These are phyloP conservation scores for Polyploca ridens DNA, from an alignment of 2,888 invertebrate genomes.

Conservation along the genomic window DNA sequence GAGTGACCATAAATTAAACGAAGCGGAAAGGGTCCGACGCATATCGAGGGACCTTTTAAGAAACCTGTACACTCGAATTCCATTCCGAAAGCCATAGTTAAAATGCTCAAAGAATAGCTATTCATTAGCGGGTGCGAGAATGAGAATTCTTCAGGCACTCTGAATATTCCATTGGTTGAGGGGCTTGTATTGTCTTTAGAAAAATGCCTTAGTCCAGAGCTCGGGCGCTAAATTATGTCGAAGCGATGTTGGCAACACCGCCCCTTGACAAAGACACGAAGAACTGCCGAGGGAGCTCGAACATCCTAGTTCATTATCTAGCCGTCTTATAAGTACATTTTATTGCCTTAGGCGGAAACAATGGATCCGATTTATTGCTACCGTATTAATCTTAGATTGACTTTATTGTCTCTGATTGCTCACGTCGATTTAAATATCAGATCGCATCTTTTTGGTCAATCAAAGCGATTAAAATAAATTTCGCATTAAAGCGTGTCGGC, in stretches of 20 bases:
- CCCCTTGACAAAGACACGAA: conserved; percentile 51
- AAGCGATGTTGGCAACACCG: conserved; percentile 56
- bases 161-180: conserved; percentile 77
- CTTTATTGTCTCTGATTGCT: conserved; percentile 31
- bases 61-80: conserved; percentile 82
- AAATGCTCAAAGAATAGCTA: conserved; percentile 84
- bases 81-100: conserved; percentile 82
- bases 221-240: conserved; percentile 77
- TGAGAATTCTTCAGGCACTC: conserved; percentile 82
- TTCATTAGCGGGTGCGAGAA: conserved; percentile 84
- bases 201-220: conserved; percentile 71
- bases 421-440: conserved; percentile 1
- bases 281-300: conserved; percentile 42
- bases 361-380: conserved; percentile 46
- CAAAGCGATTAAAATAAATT: conserved; percentile 46
- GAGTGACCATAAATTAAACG: conserved; percentile 77
- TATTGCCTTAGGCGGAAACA: conserved; percentile 53
- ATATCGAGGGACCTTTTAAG: conserved; percentile 82
- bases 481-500: conserved; percentile 60
- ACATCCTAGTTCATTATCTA: conserved; percentile 74
- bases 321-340: conserved; percentile 49
- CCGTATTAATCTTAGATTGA: conserved; percentile 44
- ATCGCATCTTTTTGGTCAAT: conserved; percentile 10
- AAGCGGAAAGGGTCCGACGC: conserved; percentile 80
- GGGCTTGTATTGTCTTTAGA: conserved; percentile 81